These are phyloP conservation scores for Maniola hyperantus DNA, from an alignment of 2,888 invertebrate genomes.

Conservation along the genomic window DNA sequence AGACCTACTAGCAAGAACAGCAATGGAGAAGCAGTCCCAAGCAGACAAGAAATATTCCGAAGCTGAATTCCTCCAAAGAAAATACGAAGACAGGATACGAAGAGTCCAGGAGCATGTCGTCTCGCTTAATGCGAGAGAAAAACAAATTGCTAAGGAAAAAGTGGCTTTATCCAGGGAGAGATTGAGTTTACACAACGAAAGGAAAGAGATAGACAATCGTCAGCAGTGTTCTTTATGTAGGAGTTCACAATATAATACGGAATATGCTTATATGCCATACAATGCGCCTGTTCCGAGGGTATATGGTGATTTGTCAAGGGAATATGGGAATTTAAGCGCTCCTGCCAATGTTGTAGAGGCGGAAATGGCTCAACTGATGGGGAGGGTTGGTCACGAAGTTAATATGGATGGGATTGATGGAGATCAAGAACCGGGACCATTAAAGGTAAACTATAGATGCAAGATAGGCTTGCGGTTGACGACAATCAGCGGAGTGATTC, in stretches of 20 bases:
- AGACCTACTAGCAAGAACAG: slow-evolving; percentile 79
- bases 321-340: slow-evolving; percentile 50
- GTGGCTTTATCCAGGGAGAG: slow-evolving; percentile 83
- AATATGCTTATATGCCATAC: slow-evolving; percentile 34
- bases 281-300: slow-evolving; percentile 61
- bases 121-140: slow-evolving; percentile 80
- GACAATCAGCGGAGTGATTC: too few species aligned
- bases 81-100: slow-evolving; percentile 82
- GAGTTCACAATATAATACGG: slow-evolving; percentile 55
- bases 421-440: slow-evolving; percentile 31
- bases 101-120: slow-evolving; percentile 82
- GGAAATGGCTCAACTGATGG: slow-evolving; percentile 68
- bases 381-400: slow-evolving; percentile 50
- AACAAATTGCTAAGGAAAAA: slow-evolving; percentile 84
- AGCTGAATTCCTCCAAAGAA: slow-evolving; percentile 78
- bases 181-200: slow-evolving; percentile 78
- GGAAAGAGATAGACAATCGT: slow-evolving; percentile 71
- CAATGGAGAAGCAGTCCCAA: slow-evolving; percentile 83
- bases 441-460: slow-evolving; percentile 36
- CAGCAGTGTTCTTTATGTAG: slow-evolving; percentile 73
- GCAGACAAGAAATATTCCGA: slow-evolving; percentile 81
- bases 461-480: background rate
- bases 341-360: slow-evolving; percentile 66
- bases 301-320: slow-evolving; percentile 47
- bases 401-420: slow-evolving; percentile 24